Conservation (phyloP, 2,888 invertebrate genomes). For the Drosophila kuntzei region DNA sequence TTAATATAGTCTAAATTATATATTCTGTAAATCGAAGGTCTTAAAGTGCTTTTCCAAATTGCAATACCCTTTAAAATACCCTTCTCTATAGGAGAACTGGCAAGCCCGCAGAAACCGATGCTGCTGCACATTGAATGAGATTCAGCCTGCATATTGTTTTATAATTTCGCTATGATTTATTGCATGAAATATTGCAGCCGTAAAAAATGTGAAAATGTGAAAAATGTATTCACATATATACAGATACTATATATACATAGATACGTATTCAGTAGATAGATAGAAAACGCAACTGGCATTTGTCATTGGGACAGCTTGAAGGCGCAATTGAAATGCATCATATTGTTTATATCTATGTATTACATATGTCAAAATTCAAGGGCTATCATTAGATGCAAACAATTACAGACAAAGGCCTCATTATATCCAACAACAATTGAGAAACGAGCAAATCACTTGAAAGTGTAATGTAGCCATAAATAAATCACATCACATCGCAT, state of each 20-base stretch:
- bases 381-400: constrained; percentile 58
- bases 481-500: constrained; percentile 65
- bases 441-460: constrained; percentile 65
- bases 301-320: constrained; percentile 35
- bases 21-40: not conserved
- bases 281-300: constrained; percentile 28
- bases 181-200: constrained; percentile 24
- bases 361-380: constrained; percentile 61
- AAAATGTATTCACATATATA: constrained; percentile 18
- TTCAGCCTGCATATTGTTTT: constrained; percentile 64
- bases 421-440: constrained; percentile 57
- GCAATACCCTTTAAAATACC: not conserved
- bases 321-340: constrained; percentile 28
- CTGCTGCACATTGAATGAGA: constrained; percentile 19
- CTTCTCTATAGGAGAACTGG: not conserved
- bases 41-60: not conserved
- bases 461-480: constrained; percentile 68
- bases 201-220: constrained; percentile 26
- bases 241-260: constrained; percentile 1
- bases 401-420: constrained; percentile 72
- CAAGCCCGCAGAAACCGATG: constrained; percentile 47
- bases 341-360: constrained; percentile 9
- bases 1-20: not conserved
- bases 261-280: constrained; percentile 3
- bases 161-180: constrained; percentile 70